Evolutionary conservation across 2,113 vertebrate species (phyloP).

Genomic region (Neolamprologus fasciatus): DNA sequence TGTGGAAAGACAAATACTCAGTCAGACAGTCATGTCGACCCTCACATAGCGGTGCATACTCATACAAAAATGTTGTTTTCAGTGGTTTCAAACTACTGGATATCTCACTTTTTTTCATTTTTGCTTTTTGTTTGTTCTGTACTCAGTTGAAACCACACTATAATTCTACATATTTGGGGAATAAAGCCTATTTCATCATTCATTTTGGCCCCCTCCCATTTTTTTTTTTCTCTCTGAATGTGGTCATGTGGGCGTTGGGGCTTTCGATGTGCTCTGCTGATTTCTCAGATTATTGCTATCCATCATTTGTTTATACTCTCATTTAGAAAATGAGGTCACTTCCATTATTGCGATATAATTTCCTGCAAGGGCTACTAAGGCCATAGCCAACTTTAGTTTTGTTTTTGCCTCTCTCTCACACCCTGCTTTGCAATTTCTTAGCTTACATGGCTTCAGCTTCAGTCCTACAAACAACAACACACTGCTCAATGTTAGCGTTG

Average conservation of each 20-base stretch:
- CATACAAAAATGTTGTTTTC: not conserved
- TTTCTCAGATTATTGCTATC: conserved; percentile 62
- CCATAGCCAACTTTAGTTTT: conserved; percentile 4
- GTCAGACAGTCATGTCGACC: not conserved
- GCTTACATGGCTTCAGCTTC: not conserved
- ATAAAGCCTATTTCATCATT: conserved; percentile 6
- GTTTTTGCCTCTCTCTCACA: not conserved
- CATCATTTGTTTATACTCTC: conserved; percentile 69
- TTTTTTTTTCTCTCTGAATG: conserved; percentile 7
- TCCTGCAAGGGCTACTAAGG: conserved; percentile 25
- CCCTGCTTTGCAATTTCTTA: not conserved
- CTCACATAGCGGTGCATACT: not conserved
- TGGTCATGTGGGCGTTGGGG: conserved; percentile 22
- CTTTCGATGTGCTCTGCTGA: conserved; percentile 44
- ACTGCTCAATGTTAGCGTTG: not conserved
- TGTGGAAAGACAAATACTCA: not conserved
- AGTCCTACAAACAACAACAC: not conserved
- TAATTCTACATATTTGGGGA: not conserved
- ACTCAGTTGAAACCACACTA: not conserved
- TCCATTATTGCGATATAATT: conserved; percentile 50
- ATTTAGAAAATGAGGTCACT: conserved; percentile 34
- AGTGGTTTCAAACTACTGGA: not conserved
- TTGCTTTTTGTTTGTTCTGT: not conserved
- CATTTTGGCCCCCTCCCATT: not conserved
- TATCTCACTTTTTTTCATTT: not conserved